Percentiles rank a stretch among this genome's conserved stretches.
Conservation (phyloP, 2,888 invertebrate species). For the Eudemis profundana region DNA sequence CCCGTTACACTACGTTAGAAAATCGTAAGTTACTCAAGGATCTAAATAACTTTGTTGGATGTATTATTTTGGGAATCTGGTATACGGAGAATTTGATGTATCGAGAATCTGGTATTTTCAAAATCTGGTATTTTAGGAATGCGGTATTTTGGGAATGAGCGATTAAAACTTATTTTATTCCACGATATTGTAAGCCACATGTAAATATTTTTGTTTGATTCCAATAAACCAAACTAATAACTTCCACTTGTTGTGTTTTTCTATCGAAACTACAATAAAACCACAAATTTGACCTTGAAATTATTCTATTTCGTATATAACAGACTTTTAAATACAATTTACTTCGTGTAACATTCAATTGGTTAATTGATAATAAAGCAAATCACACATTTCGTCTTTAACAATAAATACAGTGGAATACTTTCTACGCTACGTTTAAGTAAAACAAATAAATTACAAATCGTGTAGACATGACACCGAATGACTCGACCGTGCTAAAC, state of each 20-base stretch:
- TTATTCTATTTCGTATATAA: constrained; percentile 75
- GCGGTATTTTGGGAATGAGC: too few species aligned
- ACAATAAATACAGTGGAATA: constrained; percentile 81
- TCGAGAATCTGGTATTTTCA: too few species aligned
- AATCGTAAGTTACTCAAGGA: too few species aligned
- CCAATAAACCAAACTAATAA: constrained; percentile 48
- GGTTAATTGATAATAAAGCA: constrained; percentile 68
- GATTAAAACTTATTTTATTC: constrained; percentile 13
- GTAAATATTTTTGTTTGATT: constrained; percentile 58
- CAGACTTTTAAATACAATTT: constrained; percentile 83
- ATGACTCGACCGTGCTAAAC: constrained; percentile 68
- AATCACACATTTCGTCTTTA: constrained; percentile 69
- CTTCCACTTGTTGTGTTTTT: background rate
- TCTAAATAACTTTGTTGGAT: too few species aligned
- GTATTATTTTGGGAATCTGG: too few species aligned
- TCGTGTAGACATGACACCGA: constrained; percentile 69
- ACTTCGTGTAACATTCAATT: constrained; percentile 73
- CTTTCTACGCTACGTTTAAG: constrained; percentile 64
- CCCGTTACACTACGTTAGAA: too few species aligned
- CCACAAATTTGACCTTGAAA: constrained; percentile 59
- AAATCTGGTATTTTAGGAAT: too few species aligned
- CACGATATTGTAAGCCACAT: constrained; percentile 36
- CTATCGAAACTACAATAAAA: constrained; percentile 54
- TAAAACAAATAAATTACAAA: constrained; percentile 68
- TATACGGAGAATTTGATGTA: too few species aligned